Conservation (phyloP, 2,797 vertebrate species). For the Pangasius krempfi region DNA sequence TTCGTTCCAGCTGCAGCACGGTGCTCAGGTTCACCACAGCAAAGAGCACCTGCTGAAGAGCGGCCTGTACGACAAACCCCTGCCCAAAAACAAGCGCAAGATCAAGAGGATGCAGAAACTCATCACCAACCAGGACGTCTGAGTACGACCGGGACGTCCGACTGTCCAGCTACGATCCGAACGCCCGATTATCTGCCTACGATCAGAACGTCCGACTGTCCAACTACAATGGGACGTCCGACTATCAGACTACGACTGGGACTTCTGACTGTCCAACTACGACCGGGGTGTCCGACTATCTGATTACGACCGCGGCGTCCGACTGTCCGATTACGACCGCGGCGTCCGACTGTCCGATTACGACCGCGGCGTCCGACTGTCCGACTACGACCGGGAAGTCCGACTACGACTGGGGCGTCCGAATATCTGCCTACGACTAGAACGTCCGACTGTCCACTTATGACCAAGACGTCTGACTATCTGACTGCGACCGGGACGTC, state of each 20-base stretch:
- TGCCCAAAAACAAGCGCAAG: slow-evolving; percentile 98
- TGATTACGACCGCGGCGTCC: not conserved
- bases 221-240: not conserved
- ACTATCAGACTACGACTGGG: not conserved
- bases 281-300: slow-evolving; percentile 81
- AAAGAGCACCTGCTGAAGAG: slow-evolving; percentile 92
- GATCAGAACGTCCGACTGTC: not conserved
- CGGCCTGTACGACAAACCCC: slow-evolving; percentile 90
- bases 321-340: slow-evolving; percentile 59
- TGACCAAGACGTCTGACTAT: not conserved
- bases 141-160: slow-evolving; percentile 45
- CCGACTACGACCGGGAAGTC: no score
- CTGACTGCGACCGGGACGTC: not conserved
- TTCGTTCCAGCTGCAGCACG: slow-evolving; percentile 94
- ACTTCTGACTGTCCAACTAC: not conserved
- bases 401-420: not conserved
- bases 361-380: no score
- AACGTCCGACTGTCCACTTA: not conserved
- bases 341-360: slow-evolving; percentile 75
- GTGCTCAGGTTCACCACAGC: slow-evolving; percentile 94
- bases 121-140: slow-evolving; percentile 86
- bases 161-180: not conserved
- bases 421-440: not conserved
- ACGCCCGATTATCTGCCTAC: not conserved
- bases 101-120: slow-evolving; percentile 95